A percentile compares a stretch with the other conserved stretches of the same genome.
Evolutionary conservation across 2,797 vertebrate species (phyloP).

Genomic region (Harpagifer antarcticus): DNA sequence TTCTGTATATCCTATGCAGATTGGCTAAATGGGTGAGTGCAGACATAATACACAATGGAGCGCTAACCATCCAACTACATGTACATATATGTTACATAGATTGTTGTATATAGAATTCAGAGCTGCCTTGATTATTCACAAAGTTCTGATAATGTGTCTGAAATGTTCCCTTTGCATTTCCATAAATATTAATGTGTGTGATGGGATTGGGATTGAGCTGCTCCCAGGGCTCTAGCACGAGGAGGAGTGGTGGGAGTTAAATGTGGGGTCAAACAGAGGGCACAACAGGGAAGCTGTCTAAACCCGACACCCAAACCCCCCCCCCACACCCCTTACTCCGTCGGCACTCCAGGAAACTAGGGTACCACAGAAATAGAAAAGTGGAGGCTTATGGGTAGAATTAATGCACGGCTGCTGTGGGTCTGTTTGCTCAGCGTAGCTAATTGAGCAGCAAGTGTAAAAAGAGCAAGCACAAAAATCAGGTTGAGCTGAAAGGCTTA

Average conservation of each 20-base stretch:
- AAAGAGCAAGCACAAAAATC: conserved; percentile 35
- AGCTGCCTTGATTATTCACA: conserved; percentile 40
- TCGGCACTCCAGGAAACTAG: conserved; percentile 61
- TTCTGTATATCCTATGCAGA: neutral
- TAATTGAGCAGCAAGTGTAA: conserved; percentile 56
- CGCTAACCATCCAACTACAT: conserved; percentile 13
- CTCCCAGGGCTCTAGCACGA: conserved; percentile 40
- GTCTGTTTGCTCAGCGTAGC: conserved; percentile 47
- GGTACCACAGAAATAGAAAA: conserved; percentile 42
- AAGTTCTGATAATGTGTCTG: conserved; percentile 58
- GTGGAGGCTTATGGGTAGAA: conserved; percentile 50
- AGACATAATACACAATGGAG: neutral
- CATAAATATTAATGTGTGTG: conserved; percentile 78
- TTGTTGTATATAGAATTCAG: conserved; percentile 11
- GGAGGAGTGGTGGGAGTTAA: conserved; percentile 67
- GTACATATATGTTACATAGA: conserved; percentile 15
- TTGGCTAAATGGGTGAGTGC: neutral
- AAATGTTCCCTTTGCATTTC: conserved; percentile 59
- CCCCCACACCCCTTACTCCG: neutral
- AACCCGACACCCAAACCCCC: conserved; percentile 31
- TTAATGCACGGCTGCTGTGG: conserved; percentile 56
- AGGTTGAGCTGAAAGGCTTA: conserved; percentile 46
- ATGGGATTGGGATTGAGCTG: conserved; percentile 46
- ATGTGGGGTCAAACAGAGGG: conserved; percentile 78
- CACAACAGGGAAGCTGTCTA: conserved; percentile 64